Base-by-base conservation (phyloP, 2,888 invertebrate genomes). In the Julus scanicus region DNA sequence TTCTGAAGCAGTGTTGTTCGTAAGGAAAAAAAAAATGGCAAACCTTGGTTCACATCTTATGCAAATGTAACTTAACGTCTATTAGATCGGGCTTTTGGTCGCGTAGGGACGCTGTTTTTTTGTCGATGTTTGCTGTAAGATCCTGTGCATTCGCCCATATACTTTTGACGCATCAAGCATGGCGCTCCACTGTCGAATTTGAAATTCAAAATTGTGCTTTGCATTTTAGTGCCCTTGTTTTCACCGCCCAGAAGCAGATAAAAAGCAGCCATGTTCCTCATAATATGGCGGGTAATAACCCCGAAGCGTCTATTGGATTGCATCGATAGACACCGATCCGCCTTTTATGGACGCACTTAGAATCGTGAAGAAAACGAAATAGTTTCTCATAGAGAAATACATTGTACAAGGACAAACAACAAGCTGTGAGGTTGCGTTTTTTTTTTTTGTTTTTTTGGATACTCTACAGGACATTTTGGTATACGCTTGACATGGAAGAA, bases 271-370 rank as follows among this genome's bases (percentile, higher is more conserved):
- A 29, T 71, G 71, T 71, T 71, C 9, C 71, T 71, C 71, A 71
- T 71, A 20, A 71, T 71, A 71, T 6, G 71, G 29, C 20, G 71
- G 71, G 29, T 71, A 71, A 71, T 71, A 71, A 71, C 71, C 71
- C 71, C 71, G 71, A 71, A 71, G 71, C 71, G 71, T 71, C 71
- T 71, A 71, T 71, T 71, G 71, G 71, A 71, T 71, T 71, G 71
- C 71, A 71, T 71, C 71, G 71, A 71, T 71, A 71, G 71, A 71
- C 71, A 9, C 71, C 71, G 29, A 71, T 71, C 71, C 71, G 71
- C 71, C 71, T 71, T 71, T 71, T 71, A 71, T 71, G 29, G 71
- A 29, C 71, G 29, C 71, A 71, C 63, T 63, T 63, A 63, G 63
- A 63, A 6, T 17, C 2, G 63, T 6, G 71, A 71, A 71, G 71